A percentile compares a stretch with the other conserved stretches of the same genome.
Conservation (phyloP, 2,113 vertebrate genomes). For the Hippocampus abdominalis region DNA sequence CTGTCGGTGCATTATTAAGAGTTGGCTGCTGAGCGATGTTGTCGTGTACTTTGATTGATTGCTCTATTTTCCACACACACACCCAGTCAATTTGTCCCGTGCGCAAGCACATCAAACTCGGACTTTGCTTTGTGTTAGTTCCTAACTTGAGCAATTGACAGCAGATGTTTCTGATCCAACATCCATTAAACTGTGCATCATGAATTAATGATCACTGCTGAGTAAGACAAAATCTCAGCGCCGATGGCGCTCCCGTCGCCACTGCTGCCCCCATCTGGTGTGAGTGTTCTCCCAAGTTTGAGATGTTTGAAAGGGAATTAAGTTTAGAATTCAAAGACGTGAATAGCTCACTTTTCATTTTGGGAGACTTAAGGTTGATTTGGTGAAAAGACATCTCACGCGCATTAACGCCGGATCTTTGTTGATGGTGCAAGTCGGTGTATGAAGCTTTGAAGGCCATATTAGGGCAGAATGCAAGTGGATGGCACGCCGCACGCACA, state of each 20-base stretch:
- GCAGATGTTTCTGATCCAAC: constrained; percentile 34
- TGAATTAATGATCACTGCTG: constrained; percentile 68
- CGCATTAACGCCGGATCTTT: too few species aligned
- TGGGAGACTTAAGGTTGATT: too few species aligned
- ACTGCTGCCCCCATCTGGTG: constrained; percentile 12
- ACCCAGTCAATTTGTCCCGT: background rate
- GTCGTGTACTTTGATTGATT: background rate
- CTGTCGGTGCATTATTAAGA: constrained; percentile 7
- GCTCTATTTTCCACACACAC: constrained; percentile 1
- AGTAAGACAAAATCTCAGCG: constrained; percentile 56
- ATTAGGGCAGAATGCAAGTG: background rate
- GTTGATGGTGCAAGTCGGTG: background rate
- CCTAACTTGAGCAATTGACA: constrained; percentile 9
- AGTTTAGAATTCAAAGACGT: too few species aligned
- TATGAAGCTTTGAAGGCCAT: background rate
- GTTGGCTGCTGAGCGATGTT: background rate
- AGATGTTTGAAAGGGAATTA: background rate
- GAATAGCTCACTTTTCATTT: too few species aligned
- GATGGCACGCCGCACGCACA: background rate
- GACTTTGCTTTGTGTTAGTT: background rate
- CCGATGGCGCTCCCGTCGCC: constrained; percentile 39
- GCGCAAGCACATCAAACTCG: constrained; percentile 1
- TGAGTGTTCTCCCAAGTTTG: constrained; percentile 11
- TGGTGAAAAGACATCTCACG: too few species aligned
- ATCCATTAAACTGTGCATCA: constrained; percentile 40